These are phyloP conservation scores for Cyphomyrmex costatus DNA, from an alignment of 1,140 invertebrate species.

Conservation along the genomic window DNA sequence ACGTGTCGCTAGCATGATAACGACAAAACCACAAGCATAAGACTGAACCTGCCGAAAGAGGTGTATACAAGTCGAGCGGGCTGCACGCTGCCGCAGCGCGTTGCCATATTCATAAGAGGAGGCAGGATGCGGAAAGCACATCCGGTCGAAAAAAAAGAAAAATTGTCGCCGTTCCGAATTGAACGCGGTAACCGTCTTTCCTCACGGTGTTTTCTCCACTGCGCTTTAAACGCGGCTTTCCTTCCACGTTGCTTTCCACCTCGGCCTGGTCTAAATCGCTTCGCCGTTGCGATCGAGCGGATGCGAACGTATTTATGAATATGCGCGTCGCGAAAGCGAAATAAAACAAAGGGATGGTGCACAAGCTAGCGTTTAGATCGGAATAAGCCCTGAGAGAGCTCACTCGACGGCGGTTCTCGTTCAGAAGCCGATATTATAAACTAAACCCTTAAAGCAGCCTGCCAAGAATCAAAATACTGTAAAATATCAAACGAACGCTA, in stretches of 20 bases:
- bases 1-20: constrained; percentile 73
- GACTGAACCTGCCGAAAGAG: constrained; percentile 83
- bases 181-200: constrained; percentile 14
- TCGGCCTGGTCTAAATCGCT: constrained; percentile 52
- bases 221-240: neutral
- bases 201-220: constrained; percentile 26
- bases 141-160: constrained; percentile 7
- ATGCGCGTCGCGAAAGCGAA: constrained; percentile 62
- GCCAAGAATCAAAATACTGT: constrained; percentile 80
- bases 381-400: constrained; percentile 75
- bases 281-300: constrained; percentile 55
- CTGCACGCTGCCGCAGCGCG: constrained; percentile 62
- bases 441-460: constrained; percentile 76
- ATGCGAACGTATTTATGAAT: constrained; percentile 68
- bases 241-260: constrained; percentile 65
- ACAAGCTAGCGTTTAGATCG: constrained; percentile 80
- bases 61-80: constrained; percentile 67
- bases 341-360: constrained; percentile 75
- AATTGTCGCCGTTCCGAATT: neutral
- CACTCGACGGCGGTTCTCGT: constrained; percentile 78
- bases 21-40: constrained; percentile 82
- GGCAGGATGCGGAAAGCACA: constrained; percentile 69
- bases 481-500: constrained; percentile 77
- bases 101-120: constrained; percentile 72
- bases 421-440: constrained; percentile 71